Evolutionary conservation across 2,888 invertebrate genomes (phyloP).

Genomic region (Hirtodrosophila alboralis): DNA sequence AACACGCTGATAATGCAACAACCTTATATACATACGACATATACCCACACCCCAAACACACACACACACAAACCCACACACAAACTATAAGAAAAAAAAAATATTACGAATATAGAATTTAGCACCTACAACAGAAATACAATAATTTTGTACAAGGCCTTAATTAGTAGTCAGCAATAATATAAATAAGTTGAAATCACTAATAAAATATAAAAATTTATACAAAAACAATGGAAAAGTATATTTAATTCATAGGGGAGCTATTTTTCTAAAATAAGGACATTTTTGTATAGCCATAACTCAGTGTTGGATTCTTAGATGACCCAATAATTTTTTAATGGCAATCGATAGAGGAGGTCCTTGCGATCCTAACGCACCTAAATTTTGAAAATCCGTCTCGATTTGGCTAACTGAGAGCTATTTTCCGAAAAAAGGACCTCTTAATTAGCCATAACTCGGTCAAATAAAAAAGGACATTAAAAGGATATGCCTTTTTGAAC

Average conservation of each 20-base stretch:
- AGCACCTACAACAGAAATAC: constrained; percentile 68
- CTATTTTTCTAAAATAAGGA: too few relatives aligned
- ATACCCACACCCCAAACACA: constrained; percentile 3
- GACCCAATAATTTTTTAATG: too few relatives aligned
- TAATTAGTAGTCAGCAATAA: constrained; percentile 80
- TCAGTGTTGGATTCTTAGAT: too few relatives aligned
- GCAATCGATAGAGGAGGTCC: too few relatives aligned
- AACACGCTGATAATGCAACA: constrained; percentile 45
- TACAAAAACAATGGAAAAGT: constrained; percentile 14
- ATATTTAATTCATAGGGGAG: background rate
- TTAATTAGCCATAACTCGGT: too few relatives aligned
- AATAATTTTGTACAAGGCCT: constrained; percentile 80
- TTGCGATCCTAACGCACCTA: too few relatives aligned
- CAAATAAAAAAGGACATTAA: too few relatives aligned
- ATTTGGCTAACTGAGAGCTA: too few relatives aligned
- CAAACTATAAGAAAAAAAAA: constrained; percentile 21
- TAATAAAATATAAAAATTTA: constrained; percentile 66
- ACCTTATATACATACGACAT: constrained; percentile 13
- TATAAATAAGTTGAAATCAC: constrained; percentile 74
- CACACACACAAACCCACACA: constrained; percentile 17
- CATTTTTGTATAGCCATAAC: too few relatives aligned
- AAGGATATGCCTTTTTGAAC: too few relatives aligned
- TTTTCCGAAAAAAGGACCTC: too few relatives aligned
- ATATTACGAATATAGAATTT: constrained; percentile 69
- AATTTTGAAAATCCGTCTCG: too few relatives aligned